These are phyloP conservation scores for Priocnemis perturbator DNA, from an alignment of 2,888 invertebrate species.

Conservation along the genomic window DNA sequence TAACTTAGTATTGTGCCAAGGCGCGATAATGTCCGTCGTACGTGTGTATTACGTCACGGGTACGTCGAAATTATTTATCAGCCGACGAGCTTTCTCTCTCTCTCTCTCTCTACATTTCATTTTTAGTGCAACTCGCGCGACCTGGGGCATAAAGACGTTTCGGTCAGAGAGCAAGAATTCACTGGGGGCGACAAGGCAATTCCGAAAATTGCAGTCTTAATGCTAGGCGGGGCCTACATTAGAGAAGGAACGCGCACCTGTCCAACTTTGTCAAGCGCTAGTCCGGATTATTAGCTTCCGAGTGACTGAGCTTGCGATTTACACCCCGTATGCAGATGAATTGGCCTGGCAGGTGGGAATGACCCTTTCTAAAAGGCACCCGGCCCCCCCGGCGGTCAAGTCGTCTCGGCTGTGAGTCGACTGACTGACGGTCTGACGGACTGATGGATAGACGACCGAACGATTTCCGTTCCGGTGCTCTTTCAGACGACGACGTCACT, in stretches of 20 bases:
- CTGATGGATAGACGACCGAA: background rate
- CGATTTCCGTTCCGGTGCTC: background rate
- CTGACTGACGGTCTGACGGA: too few species aligned
- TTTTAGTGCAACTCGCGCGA: background rate
- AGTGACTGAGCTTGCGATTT: slow-evolving; percentile 40
- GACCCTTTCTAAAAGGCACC: slow-evolving; percentile 14
- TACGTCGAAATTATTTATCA: background rate
- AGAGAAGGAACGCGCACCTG: slow-evolving; percentile 53
- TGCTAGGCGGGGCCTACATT: slow-evolving; percentile 34
- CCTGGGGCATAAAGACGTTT: slow-evolving; percentile 22
- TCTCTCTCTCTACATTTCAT: slow-evolving; percentile 41
- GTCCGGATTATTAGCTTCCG: slow-evolving; percentile 50
- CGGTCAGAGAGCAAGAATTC: slow-evolving; percentile 35
- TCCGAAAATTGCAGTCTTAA: slow-evolving; percentile 43
- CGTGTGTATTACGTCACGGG: background rate
- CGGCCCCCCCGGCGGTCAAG: too few species aligned
- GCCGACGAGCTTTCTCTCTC: slow-evolving; percentile 23
- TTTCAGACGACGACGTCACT: slow-evolving; percentile 9
- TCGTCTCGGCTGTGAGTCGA: too few species aligned
- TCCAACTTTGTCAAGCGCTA: slow-evolving; percentile 52
- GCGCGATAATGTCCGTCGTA: too few species aligned
- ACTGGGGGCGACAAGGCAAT: slow-evolving; percentile 32
- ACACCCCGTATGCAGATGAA: slow-evolving; percentile 44
- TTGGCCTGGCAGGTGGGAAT: slow-evolving; percentile 32
- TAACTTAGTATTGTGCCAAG: too few species aligned